Evolutionary conservation across 1,140 invertebrate genomes (phyloP), one percentile per base, ranked within the genome.

Genomic region (Drosophila neocordata): DNA sequence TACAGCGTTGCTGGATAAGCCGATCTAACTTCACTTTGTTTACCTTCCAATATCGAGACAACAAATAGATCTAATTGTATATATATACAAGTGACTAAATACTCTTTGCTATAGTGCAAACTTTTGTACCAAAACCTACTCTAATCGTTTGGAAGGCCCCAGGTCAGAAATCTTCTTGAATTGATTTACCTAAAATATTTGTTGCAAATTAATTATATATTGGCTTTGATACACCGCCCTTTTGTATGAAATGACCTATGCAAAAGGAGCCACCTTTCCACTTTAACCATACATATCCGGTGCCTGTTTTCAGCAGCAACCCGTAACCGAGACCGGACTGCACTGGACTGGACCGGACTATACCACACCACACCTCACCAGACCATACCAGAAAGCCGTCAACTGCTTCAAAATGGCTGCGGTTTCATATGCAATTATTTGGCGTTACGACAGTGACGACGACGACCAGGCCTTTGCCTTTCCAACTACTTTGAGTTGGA

Each of bases 401-500:
- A 87, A 87, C 83, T 77, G 83, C 73, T 77, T 78, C 65, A 63
- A 75, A 69, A 73, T 62, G 65, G 65, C 66, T 71, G 83, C 73
- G 83, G 83, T 88, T 88, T 88, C 79, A 88, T 88, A 83, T 83
- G 83, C 79, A 88, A 88, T 88, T 88, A 88, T 88, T 87, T 87
- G 75, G 56, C 56, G 73, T 84, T 65, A 55, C 65, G 53, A 41
- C 51, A 51, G 38, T 48, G 58, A 51, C 60, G 51, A 55, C 41
- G 57, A 31, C 38, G 31, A 56, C 48, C 11, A 22, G 8, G n/a
- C 34, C 41, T n/a, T 37, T 38, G 51, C 35, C n/a, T 13, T 12
- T 37, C 18, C 57, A 38, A 22, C 57, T 38, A 13, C 58, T 60
- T 57, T 53, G 71, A 59, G 67, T 34, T 67, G 57, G 66, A 60